These are phyloP conservation scores for Mesembrinibis cayennensis DNA, from an alignment of 2,113 vertebrate species.

Conservation along the genomic window DNA sequence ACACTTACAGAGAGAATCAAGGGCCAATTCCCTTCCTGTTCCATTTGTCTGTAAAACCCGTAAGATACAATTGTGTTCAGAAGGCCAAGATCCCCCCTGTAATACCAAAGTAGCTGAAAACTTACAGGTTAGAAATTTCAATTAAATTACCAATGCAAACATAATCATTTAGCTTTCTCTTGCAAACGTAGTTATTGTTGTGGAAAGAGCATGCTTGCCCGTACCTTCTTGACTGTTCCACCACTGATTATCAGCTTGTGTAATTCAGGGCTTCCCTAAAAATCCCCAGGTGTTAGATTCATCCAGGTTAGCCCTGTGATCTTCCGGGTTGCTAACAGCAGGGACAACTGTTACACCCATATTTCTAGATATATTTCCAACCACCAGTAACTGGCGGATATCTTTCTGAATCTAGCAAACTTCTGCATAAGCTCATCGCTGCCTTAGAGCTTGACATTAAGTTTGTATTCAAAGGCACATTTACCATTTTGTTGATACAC, in stretches of 20 bases:
- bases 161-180: background rate
- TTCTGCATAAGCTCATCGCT: background rate
- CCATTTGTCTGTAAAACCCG: rapidly evolving
- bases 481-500: constrained; percentile 97
- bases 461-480: background rate
- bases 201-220: background rate
- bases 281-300: background rate
- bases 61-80: background rate
- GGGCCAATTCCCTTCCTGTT: background rate
- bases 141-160: background rate
- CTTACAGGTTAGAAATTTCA: background rate
- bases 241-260: background rate
- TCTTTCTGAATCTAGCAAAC: background rate
- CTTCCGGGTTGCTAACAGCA: background rate
- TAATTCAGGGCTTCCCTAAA: background rate
- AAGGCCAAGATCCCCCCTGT: background rate
- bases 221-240: background rate
- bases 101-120: background rate
- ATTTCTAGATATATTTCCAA: background rate
- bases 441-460: background rate
- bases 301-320: background rate
- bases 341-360: background rate
- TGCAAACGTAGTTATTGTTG: background rate
- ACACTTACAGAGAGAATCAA: background rate
- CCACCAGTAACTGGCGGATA: background rate